Evolutionary conservation across 2,888 invertebrate genomes (phyloP), one percentile per base, ranked within the genome.

Genomic region (Melipona beecheii): DNA sequence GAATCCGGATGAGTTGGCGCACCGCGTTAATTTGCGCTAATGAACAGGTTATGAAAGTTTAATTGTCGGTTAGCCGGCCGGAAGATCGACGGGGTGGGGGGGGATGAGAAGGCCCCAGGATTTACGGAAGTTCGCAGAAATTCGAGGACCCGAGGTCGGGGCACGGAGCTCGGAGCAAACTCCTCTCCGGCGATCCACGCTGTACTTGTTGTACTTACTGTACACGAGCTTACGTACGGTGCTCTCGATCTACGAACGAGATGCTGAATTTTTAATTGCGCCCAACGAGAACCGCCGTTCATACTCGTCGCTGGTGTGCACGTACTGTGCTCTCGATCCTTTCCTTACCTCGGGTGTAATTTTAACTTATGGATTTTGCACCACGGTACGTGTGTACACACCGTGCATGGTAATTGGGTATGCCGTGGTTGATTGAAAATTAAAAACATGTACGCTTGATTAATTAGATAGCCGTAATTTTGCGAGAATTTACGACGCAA

Each of bases 31-130:
- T 90, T 91, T 88, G 89, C 87, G 86, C 86, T 91, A 91, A 92
- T 91, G 91, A 90, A 89, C 89, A 87, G 85, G 86, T 92, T 92
- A 91, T 92, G 91, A 90, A 91, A 91, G 90, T 91, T 92, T 92
- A 91, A 92, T 92, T 90, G 91, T 86, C 87, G 87, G 80, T 90
- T 88, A 85, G 87, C 85, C 83, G 87, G 64, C 75, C 84, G 83
- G 79, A 76, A 75, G 81, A 78, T 84, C 68, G 60, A 62, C 19
- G 54, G 60, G 62, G 24, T 31, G n/a, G 31, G 36, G n/a, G 31
- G 62, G 70, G 58, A 69, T 50, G 52, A 31, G 73, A 31, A 60
- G 60, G 43, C 73, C 62, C 69, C 65, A 64, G 84, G 72, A 78
- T 84, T 79, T 76, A 27, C 73, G 79, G 76, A 76, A 75, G 78